A percentile compares a stretch with the other conserved stretches of the same genome.
These are phyloP conservation scores for Patagioenas fasciata DNA, from an alignment of 2,113 vertebrate species.

Conservation along the genomic window DNA sequence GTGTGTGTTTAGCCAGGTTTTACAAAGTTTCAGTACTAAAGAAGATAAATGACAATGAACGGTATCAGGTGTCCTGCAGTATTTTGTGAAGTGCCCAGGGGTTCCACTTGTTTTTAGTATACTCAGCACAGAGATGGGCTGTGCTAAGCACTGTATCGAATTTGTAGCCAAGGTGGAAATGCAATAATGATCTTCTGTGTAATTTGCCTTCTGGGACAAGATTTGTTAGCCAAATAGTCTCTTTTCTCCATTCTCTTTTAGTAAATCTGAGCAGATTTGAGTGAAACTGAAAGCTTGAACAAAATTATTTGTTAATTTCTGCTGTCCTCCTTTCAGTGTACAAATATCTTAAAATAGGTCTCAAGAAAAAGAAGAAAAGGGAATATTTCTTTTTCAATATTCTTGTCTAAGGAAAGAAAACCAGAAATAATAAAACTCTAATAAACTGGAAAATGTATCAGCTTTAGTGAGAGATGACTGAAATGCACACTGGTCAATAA, in stretches of 20 bases:
- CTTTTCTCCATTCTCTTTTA: background rate
- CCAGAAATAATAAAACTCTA: background rate
- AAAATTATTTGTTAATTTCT: constrained; percentile 28
- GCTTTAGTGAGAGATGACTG: background rate
- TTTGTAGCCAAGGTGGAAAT: constrained; percentile 35
- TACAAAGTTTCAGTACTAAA: constrained; percentile 40
- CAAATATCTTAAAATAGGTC: background rate
- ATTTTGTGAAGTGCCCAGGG: constrained; percentile 8
- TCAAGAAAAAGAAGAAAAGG: background rate
- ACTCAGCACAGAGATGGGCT: constrained; percentile 17
- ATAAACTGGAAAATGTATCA: constrained; percentile 7
- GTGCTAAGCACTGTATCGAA: constrained; percentile 38
- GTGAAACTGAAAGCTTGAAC: constrained; percentile 4
- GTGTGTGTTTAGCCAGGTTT: constrained; percentile 28
- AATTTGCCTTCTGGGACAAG: constrained; percentile 25
- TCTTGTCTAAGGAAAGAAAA: background rate
- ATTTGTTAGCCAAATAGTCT: background rate
- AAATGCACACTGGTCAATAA: background rate
- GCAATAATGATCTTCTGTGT: constrained; percentile 2
- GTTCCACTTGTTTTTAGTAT: constrained; percentile 12
- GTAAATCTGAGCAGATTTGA: background rate
- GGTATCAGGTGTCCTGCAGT: constrained; percentile 23
- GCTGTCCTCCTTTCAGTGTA: background rate
- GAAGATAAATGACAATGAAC: constrained; percentile 50
- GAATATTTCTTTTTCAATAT: background rate